A percentile compares a stretch with the other conserved stretches of the same genome.
Evolutionary conservation across 1,140 invertebrate species (phyloP).

Genomic region (Orchestia grillus): DNA sequence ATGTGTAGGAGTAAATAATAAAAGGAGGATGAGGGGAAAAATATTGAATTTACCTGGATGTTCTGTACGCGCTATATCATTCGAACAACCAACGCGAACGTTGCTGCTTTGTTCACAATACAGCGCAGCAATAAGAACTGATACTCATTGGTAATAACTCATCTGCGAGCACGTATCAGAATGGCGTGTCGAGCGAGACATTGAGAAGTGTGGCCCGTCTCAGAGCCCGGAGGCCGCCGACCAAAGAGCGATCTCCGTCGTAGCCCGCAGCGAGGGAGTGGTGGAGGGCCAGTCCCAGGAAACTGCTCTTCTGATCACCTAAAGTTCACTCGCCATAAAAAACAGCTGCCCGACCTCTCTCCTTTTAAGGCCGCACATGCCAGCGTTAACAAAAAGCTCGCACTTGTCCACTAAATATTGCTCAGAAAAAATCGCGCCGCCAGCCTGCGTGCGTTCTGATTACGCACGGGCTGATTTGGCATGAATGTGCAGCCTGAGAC

Average conservation of each 20-base stretch:
- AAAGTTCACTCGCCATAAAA: slow-evolving; percentile 15
- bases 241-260: not conserved
- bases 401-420: slow-evolving; percentile 38
- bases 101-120: not conserved
- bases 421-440: not conserved
- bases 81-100: not conserved
- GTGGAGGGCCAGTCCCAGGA: not conserved
- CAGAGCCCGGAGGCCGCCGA: not conserved
- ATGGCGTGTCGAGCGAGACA: not conserved
- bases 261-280: not conserved
- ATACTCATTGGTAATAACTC: not conserved
- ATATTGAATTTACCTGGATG: not conserved
- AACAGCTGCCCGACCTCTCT: not conserved
- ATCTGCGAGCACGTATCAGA: not conserved
- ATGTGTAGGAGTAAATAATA: not conserved
- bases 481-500: not conserved
- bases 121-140: not conserved
- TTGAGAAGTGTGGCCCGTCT: not conserved
- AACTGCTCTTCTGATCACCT: not conserved
- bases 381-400: not conserved
- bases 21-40: not conserved
- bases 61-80: not conserved
- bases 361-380: not conserved
- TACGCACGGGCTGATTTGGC: slow-evolving; percentile 3
- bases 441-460: slow-evolving; percentile 7